These are phyloP conservation scores for Bombus picipes DNA, from an alignment of 1,140 invertebrate genomes.

Conservation along the genomic window DNA sequence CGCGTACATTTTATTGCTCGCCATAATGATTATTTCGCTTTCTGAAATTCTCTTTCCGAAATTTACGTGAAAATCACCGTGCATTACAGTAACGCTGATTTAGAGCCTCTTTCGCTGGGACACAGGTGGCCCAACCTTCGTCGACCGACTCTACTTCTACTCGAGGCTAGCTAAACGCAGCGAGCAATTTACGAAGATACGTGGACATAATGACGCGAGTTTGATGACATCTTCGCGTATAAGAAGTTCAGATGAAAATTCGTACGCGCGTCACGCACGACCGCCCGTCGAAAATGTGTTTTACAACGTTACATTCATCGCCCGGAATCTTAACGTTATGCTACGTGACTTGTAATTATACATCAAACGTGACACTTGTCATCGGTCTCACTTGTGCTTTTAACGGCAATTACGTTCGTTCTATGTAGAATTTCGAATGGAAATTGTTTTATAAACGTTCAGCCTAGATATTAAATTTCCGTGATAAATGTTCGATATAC, in stretches of 20 bases:
- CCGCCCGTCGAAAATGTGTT: slow-evolving; percentile 58
- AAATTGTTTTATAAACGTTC: not conserved
- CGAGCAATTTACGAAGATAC: slow-evolving; percentile 11
- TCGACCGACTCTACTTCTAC: not conserved
- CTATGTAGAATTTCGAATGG: not conserved
- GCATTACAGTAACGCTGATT: not conserved
- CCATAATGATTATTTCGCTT: not conserved
- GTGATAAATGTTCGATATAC: too few relatives aligned
- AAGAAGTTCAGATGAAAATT: slow-evolving; percentile 62
- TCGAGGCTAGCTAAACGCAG: not conserved
- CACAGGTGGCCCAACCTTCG: not conserved
- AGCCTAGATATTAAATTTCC: not conserved
- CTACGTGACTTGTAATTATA: slow-evolving; percentile 71
- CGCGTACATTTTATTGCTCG: not conserved
- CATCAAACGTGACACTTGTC: slow-evolving; percentile 29
- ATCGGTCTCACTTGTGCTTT: slow-evolving; percentile 35
- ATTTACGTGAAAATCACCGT: not conserved
- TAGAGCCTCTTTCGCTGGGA: not conserved
- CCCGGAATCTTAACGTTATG: slow-evolving; percentile 52
- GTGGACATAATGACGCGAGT: not conserved
- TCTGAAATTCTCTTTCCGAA: not conserved
- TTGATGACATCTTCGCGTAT: not conserved
- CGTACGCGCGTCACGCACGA: slow-evolving; percentile 59
- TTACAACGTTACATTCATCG: slow-evolving; percentile 55
- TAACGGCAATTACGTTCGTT: slow-evolving; percentile 1